Base-by-base conservation (phyloP, 2,888 invertebrate genomes). In the Desoria tigrina region DNA sequence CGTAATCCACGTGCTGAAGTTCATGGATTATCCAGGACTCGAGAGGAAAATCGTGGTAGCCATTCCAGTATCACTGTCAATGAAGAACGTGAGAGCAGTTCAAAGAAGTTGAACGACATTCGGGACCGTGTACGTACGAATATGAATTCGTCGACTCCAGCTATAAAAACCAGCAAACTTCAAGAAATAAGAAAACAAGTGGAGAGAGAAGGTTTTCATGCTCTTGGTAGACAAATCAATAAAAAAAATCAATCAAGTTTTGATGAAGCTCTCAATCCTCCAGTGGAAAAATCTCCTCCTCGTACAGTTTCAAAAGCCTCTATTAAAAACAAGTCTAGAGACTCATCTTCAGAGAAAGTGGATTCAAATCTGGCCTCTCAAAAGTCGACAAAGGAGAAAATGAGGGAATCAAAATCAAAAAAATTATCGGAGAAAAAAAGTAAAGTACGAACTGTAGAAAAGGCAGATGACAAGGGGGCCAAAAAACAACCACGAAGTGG, bases 101-200 rank as follows among this genome's bases (percentile, higher is more conserved):
- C 58, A 18, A 58, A 42, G 14, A 18, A 39, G 2, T 21, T 58
- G 45, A 45, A 58, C 3, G 58, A 58, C 4, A 28, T 45, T 58
- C 14, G 58, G 24, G 37, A 58, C 28, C 45, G 58, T n/a, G 58
- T 58, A 2, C 42, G 21, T n/a, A 27, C 9, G 6, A 42, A 45
- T n/a, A 21, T 58, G 26, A 21, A 11, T 23, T 4, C 11, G 24
- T 26, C 51, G 7, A 21, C 26, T 26, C 6, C 28, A 9, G 4
- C 28, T 7, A 16, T n/a, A 16, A 39, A 45, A 16, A 7, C 24
- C 21, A 49, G 18, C 23, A 59, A 59, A 58, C 37, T 69, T 7
- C 65, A 71, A 50, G 66, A 71, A 39, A 58, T 69, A 9, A 63
- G 65, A 1, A 64, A 70, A 58, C 63, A 72, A 42, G 50, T 69